Conservation (phyloP, 1,140 invertebrate genomes). For the Cotesia typhae region DNA sequence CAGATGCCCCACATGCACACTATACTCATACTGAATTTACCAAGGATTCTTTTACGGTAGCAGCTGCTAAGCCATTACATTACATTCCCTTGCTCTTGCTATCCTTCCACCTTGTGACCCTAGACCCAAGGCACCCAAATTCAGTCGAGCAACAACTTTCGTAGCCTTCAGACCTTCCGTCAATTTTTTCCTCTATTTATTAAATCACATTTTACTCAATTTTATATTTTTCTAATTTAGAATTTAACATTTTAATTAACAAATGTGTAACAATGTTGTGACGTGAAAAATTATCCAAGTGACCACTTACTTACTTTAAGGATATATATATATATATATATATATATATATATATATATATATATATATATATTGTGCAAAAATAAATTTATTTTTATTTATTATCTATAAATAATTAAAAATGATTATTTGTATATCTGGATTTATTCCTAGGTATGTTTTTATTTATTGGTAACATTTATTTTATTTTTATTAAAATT, state of each 20-base stretch:
- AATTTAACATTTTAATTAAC: no score
- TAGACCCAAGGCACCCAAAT: slow-evolving; percentile 25
- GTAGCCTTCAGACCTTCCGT: slow-evolving; percentile 41
- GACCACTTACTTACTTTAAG: neutral
- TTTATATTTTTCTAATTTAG: neutral
- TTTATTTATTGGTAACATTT: slow-evolving; percentile 7
- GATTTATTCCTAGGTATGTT: slow-evolving; percentile 72
- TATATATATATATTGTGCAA: no score
- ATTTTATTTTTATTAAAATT: no score
- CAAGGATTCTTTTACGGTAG: slow-evolving; percentile 41
- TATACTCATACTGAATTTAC: slow-evolving; percentile 10
- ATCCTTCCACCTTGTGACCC: slow-evolving; percentile 6
- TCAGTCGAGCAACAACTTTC: slow-evolving; percentile 50
- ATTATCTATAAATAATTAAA: slow-evolving; percentile 34
- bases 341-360: no score
- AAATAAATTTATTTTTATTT: slow-evolving; percentile 4
- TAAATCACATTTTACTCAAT: no score
- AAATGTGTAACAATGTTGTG: no score
- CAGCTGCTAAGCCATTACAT: slow-evolving; percentile 27
- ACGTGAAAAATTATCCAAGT: no score
- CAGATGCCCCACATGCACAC: no score
- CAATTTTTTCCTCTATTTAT: neutral
- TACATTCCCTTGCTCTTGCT: no score
- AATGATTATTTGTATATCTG: slow-evolving; percentile 75
- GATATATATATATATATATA: neutral